Evolutionary conservation across 2,113 vertebrate genomes (phyloP).

Genomic region (Columba livia): DNA sequence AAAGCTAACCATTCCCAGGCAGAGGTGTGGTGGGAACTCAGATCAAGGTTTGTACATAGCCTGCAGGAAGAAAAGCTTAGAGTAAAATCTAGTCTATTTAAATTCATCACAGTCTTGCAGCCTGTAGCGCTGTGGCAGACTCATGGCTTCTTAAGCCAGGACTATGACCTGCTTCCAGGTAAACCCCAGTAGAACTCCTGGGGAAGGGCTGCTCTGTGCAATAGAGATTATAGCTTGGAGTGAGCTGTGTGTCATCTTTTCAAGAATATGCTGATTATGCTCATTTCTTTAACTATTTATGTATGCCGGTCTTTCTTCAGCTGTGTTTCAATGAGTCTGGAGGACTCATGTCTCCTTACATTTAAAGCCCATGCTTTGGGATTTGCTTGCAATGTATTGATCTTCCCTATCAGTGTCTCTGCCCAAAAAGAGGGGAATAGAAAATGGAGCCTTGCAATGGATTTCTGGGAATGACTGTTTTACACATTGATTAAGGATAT

Average conservation of each 20-base stretch:
- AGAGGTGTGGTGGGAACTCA: conserved; percentile 69
- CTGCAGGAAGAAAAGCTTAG: neutral
- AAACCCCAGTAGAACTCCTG: neutral
- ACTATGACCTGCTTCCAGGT: neutral
- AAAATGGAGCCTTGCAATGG: neutral
- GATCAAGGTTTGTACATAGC: conserved; percentile 41
- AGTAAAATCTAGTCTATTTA: neutral
- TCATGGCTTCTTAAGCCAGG: neutral
- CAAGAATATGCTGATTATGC: neutral
- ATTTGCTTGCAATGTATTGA: neutral
- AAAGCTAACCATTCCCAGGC: conserved; percentile 60
- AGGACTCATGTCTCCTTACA: accelerated
- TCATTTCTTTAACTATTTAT: neutral
- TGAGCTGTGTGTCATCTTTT: neutral
- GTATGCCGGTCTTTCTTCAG: neutral
- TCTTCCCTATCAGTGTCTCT: neutral
- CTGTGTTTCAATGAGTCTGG: neutral
- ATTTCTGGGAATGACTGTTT: neutral
- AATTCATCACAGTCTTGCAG: neutral
- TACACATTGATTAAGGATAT: neutral
- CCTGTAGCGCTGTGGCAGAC: neutral
- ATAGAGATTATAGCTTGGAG: accelerated
- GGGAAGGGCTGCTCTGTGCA: neutral
- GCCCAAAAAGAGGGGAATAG: neutral
- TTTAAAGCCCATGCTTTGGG: neutral